Evolutionary conservation across 2,888 invertebrate genomes (phyloP).

Genomic region (Coremacera marginata): DNA sequence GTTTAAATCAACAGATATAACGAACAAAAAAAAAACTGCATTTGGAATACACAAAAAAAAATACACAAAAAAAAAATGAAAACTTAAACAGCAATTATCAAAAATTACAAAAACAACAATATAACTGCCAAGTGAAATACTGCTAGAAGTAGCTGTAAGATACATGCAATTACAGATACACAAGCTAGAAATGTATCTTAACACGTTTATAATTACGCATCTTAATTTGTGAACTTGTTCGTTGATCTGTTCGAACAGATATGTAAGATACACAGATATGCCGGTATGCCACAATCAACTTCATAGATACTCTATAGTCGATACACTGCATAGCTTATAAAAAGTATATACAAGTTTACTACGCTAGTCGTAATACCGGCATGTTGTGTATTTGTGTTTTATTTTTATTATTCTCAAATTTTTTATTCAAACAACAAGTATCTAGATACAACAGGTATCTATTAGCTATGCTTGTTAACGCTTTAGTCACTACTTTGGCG

Average conservation of each 20-base stretch:
- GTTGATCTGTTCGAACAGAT: not conserved
- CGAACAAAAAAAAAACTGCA: not conserved
- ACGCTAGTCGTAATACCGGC: not conserved
- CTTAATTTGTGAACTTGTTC: conserved; percentile 28
- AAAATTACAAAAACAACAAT: not conserved
- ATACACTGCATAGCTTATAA: not conserved
- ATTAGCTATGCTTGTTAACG: conserved; percentile 7
- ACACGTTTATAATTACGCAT: conserved; percentile 26
- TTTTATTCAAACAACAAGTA: conserved; percentile 10
- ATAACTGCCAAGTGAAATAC: not conserved
- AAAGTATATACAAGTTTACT: not conserved
- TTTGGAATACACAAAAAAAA: not conserved
- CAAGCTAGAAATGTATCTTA: conserved; percentile 18
- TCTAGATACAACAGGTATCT: conserved; percentile 6
- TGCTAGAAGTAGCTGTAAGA: not conserved
- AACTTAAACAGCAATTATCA: not conserved
- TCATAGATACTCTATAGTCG: not conserved
- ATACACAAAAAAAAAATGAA: not conserved
- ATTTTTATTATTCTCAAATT: not conserved
- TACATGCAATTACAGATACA: conserved; percentile 22
- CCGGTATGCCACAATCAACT: not conserved
- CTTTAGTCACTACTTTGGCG: not conserved
- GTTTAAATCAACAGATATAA: not conserved
- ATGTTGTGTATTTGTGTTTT: not conserved
- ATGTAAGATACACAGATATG: not conserved